These are phyloP conservation scores for Brotula barbata DNA, from an alignment of 2,797 vertebrate genomes.

Conservation along the genomic window DNA sequence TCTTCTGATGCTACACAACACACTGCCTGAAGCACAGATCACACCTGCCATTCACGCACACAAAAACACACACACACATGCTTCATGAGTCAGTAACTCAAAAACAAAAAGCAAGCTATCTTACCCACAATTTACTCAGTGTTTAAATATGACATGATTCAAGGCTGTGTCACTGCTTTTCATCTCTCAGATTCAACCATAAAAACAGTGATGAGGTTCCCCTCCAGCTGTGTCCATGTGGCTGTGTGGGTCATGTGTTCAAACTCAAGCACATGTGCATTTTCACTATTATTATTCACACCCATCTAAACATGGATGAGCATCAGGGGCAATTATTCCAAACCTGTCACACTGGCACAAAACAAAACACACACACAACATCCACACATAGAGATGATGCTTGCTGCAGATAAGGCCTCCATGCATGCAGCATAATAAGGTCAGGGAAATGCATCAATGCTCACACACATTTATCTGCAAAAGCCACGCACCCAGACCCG, in stretches of 20 bases:
- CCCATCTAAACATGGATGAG: conserved; percentile 18
- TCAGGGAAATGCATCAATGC: conserved; percentile 65
- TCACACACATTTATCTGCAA: conserved; percentile 59
- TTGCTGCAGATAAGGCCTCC: conserved; percentile 45
- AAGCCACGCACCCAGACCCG: conserved; percentile 37
- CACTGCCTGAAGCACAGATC: conserved; percentile 44
- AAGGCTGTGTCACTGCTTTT: not conserved
- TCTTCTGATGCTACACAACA: conserved; percentile 42
- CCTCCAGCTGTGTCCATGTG: not conserved
- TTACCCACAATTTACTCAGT: too few relatives aligned
- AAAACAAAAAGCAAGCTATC: too few relatives aligned
- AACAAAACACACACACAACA: conserved; percentile 16
- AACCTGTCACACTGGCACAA: conserved; percentile 19
- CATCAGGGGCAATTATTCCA: conserved; percentile 39
- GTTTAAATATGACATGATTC: not conserved
- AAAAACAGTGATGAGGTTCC: not conserved
- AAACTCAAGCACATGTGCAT: conserved; percentile 9
- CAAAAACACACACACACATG: conserved; percentile 1
- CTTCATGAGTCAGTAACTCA: not conserved
- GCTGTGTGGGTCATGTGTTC: not conserved
- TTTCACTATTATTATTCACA: conserved; percentile 30
- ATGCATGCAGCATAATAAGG: conserved; percentile 66
- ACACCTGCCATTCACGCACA: conserved; percentile 53
- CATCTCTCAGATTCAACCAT: not conserved
- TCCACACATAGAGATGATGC: conserved; percentile 30